Conservation (phyloP, 37 sponge, comb jelly and placozoan genomes). For the Diacarnus erythraeanus region DNA sequence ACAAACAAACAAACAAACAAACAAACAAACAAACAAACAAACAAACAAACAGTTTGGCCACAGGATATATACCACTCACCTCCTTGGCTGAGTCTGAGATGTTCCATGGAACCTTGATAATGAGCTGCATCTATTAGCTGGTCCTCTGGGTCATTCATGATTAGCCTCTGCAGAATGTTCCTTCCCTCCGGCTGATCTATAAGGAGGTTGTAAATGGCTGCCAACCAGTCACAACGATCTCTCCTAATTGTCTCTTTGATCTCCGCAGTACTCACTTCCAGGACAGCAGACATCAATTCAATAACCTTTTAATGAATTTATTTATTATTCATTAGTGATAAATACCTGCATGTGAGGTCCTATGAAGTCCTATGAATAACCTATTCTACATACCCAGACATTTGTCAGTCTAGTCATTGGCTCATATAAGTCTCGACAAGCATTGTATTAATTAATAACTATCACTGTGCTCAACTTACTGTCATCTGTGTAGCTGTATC, state of each 20-base stretch:
- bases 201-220: constrained; percentile 93
- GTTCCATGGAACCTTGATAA: constrained; percentile 40
- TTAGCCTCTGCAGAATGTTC: constrained; percentile 45
- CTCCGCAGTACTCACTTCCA: constrained; percentile 73
- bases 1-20: not conserved
- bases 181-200: constrained; percentile 91
- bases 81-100: constrained; percentile 50
- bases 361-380: not conserved
- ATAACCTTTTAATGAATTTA: constrained; percentile 53
- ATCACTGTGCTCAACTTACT: constrained; percentile 30
- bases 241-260: constrained; percentile 78
- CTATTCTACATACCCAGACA: not conserved
- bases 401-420: not conserved
- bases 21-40: not conserved
- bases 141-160: constrained; percentile 37
- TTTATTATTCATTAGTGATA: not conserved
- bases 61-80: constrained; percentile 1
- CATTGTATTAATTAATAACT: not conserved
- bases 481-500: constrained; percentile 57
- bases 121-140: constrained; percentile 44
- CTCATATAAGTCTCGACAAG: not conserved
- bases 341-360: not conserved
- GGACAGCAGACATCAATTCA: constrained; percentile 73
- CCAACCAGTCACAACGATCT: constrained; percentile 97
- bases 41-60: too few species aligned